Evolutionary conservation across 2,797 vertebrate species (phyloP), one percentile per base, ranked within the genome.

Genomic region (Schizopygopsis malacanthus): DNA sequence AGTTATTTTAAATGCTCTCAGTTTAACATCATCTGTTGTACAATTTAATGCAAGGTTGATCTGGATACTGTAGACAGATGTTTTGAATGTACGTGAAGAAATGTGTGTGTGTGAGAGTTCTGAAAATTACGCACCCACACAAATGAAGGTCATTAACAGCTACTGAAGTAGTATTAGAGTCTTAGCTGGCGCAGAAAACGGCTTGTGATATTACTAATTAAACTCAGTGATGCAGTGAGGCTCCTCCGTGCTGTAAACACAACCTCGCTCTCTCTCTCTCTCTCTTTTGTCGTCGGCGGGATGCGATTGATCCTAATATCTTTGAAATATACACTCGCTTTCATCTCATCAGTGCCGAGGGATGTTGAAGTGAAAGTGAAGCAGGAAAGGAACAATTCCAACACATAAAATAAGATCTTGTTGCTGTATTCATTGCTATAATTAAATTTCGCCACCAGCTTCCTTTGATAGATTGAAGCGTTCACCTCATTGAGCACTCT

Each of bases 381-480:
- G 63, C 41, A 50, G 43, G 80, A 84, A 76, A 67, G 33, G 87
- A 76, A 89, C 83, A 88, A 85, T 88, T 89, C 43, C 56, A 85
- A 88, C 69, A 86, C 61, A 89, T 77, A 90, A 89, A 87, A 89
- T 65, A 25, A 85, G 89, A 90, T 89, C 88, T 91, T 87, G 89
- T 92, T 91, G 91, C 88, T 90, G 78, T 83, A 87, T 85, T 91
- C 89, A 81, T 90, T 89, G 78, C 89, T 93, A 92, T 93, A 93
- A 93, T 93, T 93, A 88, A 87, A 89, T 92, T 87, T 90, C 75
- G 79, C 83, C 86, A 80, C 85, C 84, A 92, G 90, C 88, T 87
- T 70, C 47, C 61, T 90, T 92, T 94, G 93, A 94, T 93, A 86
- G 92, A 94, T 94, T 90, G 92, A 92, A 89, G 89, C 77, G 77